Base-by-base conservation (phyloP, 2,797 vertebrate genomes). In the Bucorvus abyssinicus region DNA sequence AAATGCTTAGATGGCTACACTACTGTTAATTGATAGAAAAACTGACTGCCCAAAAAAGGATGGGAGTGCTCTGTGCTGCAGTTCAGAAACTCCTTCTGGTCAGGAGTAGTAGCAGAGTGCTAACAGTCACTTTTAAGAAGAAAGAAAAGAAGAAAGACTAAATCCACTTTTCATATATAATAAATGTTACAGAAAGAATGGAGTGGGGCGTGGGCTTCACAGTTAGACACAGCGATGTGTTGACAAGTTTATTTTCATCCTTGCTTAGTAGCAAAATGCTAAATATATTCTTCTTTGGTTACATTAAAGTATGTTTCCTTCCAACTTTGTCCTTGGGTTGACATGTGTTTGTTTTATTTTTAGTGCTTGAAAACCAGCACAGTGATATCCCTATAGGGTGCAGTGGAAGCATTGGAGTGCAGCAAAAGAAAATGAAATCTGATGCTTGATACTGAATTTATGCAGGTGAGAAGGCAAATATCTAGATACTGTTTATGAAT, bases 281-380 rank as follows among this genome's bases (percentile, higher is more conserved):
- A 96, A 93, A 93, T 95, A 78, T 95, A 82, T 94, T 97, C 77
- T 96, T 94, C 74, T 93, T 96, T 97, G 74, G 93, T 95, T 97
- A 84, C 91, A 94, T 92, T 90, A 81, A 94, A 84, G 68, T 65
- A 90, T 96, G 69, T 91, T 94, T 97, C 81, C 40, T 96, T 97
- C 88, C 73, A 89, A 67, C 68, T 90, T 90, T 94, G 91, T 96
- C 76, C 95, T 97, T 93, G 88, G 81, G n/a, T 87, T 87, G 84
- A 56, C 93, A 94, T 94, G 78, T 96, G 84, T 94, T 87, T 94
- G 73, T 96, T 96, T 90, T 96, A 87, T 94, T 97, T 97, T 97
- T 96, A 97, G 89, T 87, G 10, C 60, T 36, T 74, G 65, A 80
- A 90, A 96, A 86, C 57, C 86, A 92, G 26, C 42, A 89, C 60